Evolutionary conservation across 2,797 vertebrate genomes (phyloP), one percentile per base, ranked within the genome.

Genomic region (Myotis planiceps): DNA sequence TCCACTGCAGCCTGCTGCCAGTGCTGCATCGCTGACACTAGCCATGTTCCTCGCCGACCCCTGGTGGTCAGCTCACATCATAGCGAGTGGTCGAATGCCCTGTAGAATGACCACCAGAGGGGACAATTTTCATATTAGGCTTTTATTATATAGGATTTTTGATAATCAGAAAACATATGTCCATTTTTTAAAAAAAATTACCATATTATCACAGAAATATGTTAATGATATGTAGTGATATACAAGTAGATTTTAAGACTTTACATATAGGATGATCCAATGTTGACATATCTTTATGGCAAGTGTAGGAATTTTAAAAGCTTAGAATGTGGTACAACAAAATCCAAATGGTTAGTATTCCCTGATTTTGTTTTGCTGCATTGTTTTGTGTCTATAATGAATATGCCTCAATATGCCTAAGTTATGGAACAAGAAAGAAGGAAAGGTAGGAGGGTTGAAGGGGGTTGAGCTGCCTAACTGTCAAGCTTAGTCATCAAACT

Each of bases 241-340:
- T 49, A 72, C 58, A 79, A 81, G 23, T 60, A 82, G 32, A 82
- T 39, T 51, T 71, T 0, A 53, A 81, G 66, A 21, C 34, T 53
- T 87, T 27, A 49, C n/a, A 14, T 84, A 34, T 66, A 45, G 5
- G n/a, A 47, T 76, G 32, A 94, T 39, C 53, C 47, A 76, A 29
- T 80, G 88, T 82, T 82, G 34, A 80, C 19, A 23, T 37, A 39
- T 87, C 27, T 90, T 81, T 63, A 81, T 39, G 74, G 29, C 3
- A 78, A 78, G 88, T 15, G 21, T 21, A 90, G 55, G n/a, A 78
- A 81, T 45, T 83, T 81, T 12, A 23, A 96, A 88, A 92, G 13
- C 25, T 23, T 88, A 45, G 29, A 39, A 47, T 60, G 6, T 53
- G 19, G 9, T 45, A 66, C 10, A 82, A 90, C 27, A 90, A 96